phyloP scores from a whole-genome alignment of 2,113 vertebrate species.

The Heloderma charlesbogerti region DNA sequence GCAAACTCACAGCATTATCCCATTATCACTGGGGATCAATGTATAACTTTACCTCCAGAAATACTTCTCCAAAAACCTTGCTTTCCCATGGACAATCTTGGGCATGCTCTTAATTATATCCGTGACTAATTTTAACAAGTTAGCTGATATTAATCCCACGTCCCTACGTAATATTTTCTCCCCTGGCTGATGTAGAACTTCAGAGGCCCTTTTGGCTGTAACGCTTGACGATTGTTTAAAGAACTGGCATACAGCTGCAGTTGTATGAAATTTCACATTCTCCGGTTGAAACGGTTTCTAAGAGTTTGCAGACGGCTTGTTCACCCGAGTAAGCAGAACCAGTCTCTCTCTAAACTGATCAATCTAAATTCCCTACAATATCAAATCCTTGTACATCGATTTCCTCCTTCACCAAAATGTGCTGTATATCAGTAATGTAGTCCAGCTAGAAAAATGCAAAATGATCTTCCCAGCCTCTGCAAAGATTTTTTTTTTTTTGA shows the following conservation, averaged over 20 bases:
- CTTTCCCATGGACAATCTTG: constrained; percentile 51
- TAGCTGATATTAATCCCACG: constrained; percentile 32
- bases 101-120: constrained; percentile 58
- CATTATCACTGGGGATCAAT: constrained; percentile 62
- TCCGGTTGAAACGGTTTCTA: constrained; percentile 25
- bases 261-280: constrained; percentile 23
- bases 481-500: not conserved
- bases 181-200: constrained; percentile 47
- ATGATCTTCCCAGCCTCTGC: not conserved
- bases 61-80: constrained; percentile 34
- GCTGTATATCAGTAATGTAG: not conserved
- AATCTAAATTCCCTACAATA: not conserved
- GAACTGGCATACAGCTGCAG: not conserved
- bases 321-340: not conserved
- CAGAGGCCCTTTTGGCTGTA: not conserved
- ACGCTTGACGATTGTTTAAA: constrained; percentile 46
- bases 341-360: not conserved
- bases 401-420: not conserved
- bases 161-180: constrained; percentile 40
- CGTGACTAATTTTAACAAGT: constrained; percentile 55
- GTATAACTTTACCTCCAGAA: constrained; percentile 61
- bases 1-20: constrained; percentile 55
- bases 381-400: not conserved
- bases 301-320: not conserved
- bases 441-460: not conserved